Conservation (phyloP, 2,797 vertebrate genomes). For the Astyanax mexicanus region DNA sequence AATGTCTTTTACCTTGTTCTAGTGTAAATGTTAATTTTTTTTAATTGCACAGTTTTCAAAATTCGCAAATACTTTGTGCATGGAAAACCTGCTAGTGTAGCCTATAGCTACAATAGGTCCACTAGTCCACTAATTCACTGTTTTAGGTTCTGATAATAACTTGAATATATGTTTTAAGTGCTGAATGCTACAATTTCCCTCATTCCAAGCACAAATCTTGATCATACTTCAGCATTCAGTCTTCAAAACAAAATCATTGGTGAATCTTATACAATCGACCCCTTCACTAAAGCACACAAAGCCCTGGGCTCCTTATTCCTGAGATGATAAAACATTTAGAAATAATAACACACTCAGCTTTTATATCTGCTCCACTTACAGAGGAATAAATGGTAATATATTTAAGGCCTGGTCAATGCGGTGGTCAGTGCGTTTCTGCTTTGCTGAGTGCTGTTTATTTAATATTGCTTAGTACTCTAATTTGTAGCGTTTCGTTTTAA, state of each 20-base stretch:
- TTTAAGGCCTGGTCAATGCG: slow-evolving; percentile 1
- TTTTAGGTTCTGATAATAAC: background rate
- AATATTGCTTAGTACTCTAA: slow-evolving; percentile 20
- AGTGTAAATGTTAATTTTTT: no score
- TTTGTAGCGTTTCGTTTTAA: slow-evolving; percentile 29
- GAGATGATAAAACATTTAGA: background rate
- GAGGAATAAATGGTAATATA: background rate
- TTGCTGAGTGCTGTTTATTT: slow-evolving; percentile 3
- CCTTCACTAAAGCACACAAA: background rate
- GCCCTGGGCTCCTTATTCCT: background rate
- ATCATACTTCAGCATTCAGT: background rate
- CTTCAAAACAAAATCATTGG: background rate
- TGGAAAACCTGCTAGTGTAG: no score
- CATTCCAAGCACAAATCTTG: background rate
- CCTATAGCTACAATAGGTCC: background rate
- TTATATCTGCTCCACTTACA: no score
- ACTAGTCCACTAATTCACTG: background rate
- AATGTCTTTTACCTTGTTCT: no score
- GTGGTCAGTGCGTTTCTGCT: background rate
- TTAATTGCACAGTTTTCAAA: no score
- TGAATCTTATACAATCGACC: background rate
- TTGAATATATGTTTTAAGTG: background rate
- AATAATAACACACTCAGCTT: no score
- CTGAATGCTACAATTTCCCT: background rate
- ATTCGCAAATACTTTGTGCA: no score